Conservation (phyloP, 2,797 vertebrate genomes). For the Macroramphosus scolopax region DNA sequence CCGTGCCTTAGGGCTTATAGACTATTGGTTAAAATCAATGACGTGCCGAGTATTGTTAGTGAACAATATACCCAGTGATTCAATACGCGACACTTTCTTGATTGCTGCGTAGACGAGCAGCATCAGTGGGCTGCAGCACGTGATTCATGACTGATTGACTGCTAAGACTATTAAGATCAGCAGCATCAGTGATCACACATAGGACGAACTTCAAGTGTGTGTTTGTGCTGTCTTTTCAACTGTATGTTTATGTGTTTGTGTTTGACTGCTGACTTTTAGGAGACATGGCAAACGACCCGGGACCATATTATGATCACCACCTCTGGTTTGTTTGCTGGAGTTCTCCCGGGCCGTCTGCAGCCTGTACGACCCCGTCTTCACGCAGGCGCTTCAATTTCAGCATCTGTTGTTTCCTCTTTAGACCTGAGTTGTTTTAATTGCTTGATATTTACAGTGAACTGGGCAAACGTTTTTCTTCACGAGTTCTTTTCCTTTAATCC, state of each 20-base stretch:
- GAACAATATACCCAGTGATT: constrained; percentile 61
- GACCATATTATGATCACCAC: constrained; percentile 10
- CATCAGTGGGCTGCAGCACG: constrained; percentile 47
- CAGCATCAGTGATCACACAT: constrained; percentile 32
- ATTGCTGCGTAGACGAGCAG: constrained; percentile 59
- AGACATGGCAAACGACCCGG: too few species aligned
- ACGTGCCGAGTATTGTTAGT: constrained; percentile 60
- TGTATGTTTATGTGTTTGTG: constrained; percentile 15
- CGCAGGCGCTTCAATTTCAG: too few species aligned
- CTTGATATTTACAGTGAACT: constrained; percentile 32
- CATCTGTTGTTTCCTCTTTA: constrained; percentile 14
- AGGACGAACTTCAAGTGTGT: constrained; percentile 30
- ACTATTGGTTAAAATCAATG: constrained; percentile 70
- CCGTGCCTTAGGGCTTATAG: constrained; percentile 45
- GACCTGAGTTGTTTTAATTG: constrained; percentile 25
- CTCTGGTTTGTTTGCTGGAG: constrained; percentile 28
- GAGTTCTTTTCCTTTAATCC: constrained; percentile 20
- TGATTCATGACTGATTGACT: constrained; percentile 52
- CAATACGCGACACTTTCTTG: constrained; percentile 56
- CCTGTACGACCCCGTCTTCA: not conserved
- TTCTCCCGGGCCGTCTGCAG: constrained; percentile 2
- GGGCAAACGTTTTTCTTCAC: constrained; percentile 15
- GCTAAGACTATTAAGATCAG: constrained; percentile 22
- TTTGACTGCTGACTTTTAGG: constrained; percentile 29
- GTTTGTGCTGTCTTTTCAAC: constrained; percentile 34